These are phyloP conservation scores for Dendrocincla tyrannina DNA, from an alignment of 2,797 vertebrate genomes.

Conservation along the genomic window DNA sequence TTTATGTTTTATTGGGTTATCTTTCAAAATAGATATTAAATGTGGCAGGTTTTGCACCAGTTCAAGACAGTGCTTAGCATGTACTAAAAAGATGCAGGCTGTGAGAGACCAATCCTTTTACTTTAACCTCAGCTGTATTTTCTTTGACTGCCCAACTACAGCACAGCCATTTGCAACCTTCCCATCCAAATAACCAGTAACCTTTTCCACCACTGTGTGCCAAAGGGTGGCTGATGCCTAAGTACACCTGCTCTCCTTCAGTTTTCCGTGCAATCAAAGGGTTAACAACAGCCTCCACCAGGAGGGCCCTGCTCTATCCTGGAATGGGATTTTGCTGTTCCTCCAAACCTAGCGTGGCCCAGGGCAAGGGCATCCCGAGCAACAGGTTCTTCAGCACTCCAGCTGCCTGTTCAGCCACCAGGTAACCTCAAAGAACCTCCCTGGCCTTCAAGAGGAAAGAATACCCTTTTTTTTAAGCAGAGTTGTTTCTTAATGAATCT, in stretches of 20 bases:
- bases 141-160: background rate
- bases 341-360: background rate
- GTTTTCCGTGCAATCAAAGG: background rate
- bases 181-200: background rate
- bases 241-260: background rate
- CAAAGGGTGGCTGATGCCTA: background rate
- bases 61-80: background rate
- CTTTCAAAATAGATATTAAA: background rate
- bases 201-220: background rate
- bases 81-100: background rate
- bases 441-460: background rate
- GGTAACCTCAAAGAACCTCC: background rate
- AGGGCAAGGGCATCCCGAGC: background rate
- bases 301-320: background rate
- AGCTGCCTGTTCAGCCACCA: background rate
- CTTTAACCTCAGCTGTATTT: background rate
- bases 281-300: background rate
- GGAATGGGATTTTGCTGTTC: background rate
- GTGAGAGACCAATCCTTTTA: background rate
- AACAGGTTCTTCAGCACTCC: background rate
- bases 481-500: background rate
- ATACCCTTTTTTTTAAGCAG: background rate
- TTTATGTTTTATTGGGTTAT: background rate
- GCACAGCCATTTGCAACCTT: background rate
- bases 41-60: background rate